Base-by-base conservation (phyloP, 2,888 invertebrate genomes). In the Athalia rosae region DNA sequence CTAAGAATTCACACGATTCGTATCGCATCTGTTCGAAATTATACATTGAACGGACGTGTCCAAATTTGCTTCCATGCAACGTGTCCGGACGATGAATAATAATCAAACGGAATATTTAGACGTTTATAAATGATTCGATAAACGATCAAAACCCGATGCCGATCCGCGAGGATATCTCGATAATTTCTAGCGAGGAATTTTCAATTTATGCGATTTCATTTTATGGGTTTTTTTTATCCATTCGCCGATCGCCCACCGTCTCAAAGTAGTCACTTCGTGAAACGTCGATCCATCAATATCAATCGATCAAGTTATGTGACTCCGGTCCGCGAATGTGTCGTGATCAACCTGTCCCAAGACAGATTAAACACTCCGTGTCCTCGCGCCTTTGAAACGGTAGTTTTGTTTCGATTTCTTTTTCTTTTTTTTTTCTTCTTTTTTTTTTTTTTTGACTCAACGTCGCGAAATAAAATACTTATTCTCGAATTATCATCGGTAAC, bases 251-350 rank as follows among this genome's bases (percentile, higher is more conserved):
- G n/a, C n/a, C n/a, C n/a, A n/a, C n/a, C n/a, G n/a, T n/a, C n/a
- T n/a, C n/a, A n/a, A n/a, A n/a, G n/a, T n/a, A n/a, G n/a, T n/a
- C n/a, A 53, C 67, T 67, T 67, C 67, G 67, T 67, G n/a, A 50
- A 28, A 50, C 41, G 67, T 50, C 67, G 67, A 67, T 28, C 80
- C 79, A 83, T 84, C 84, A 81, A 84, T 82, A 84, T 81, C 80
- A 77, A 84, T 84, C 81, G 81, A 84, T 84, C 84, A 84, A 13
- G 56, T 50, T 28, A 58, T 28, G 28, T 28, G 9, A 48, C 50
- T n/a, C 50, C 58, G 76, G 59, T 74, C 78, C 71, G 66, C 67
- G 50, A 48, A 67, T 50, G 15, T n/a, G 15, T 15, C 6, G 53
- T 67, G 67, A 67, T 50, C 50, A 67, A 67, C 67, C 50, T 67